Conservation (phyloP, 1,140 invertebrate genomes). For the Heterodera schachtii region DNA sequence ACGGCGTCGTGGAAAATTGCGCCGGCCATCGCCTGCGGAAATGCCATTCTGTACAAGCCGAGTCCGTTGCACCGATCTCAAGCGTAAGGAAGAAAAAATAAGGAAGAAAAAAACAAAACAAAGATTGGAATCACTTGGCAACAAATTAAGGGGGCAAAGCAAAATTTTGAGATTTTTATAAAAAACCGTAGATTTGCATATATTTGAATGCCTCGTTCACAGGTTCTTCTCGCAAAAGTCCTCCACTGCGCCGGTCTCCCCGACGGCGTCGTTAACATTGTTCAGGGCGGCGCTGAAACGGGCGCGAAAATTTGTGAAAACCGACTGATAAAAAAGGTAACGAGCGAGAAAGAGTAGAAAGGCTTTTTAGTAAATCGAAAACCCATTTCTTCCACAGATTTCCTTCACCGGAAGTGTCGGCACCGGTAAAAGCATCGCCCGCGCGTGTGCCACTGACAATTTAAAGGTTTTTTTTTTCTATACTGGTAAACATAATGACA, state of each 20-base stretch:
- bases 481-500: too few species aligned
- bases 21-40: constrained; percentile 72
- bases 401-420: constrained; percentile 71
- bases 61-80: constrained; percentile 70
- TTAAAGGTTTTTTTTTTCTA: background rate
- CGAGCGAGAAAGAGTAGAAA: constrained; percentile 61
- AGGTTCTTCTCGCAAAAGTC: constrained; percentile 69
- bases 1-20: constrained; percentile 69
- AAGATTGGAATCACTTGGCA: too few species aligned
- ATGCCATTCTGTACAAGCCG: constrained; percentile 71
- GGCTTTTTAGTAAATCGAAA: background rate
- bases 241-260: constrained; percentile 70
- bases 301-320: constrained; percentile 68
- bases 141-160: too few species aligned
- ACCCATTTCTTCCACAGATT: constrained; percentile 44
- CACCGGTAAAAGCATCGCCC: constrained; percentile 70
- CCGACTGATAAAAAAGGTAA: constrained; percentile 62
- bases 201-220: background rate
- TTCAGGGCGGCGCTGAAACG: constrained; percentile 68
- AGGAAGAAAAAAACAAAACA: too few species aligned
- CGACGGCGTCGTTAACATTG: constrained; percentile 70
- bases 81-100: too few species aligned
- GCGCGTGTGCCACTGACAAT: constrained; percentile 65
- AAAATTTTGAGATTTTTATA: background rate
- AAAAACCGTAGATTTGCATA: too few species aligned